phyloP scores from a whole-genome alignment of 2,888 invertebrate genomes.

The Aporophyla lueneburgensis region DNA sequence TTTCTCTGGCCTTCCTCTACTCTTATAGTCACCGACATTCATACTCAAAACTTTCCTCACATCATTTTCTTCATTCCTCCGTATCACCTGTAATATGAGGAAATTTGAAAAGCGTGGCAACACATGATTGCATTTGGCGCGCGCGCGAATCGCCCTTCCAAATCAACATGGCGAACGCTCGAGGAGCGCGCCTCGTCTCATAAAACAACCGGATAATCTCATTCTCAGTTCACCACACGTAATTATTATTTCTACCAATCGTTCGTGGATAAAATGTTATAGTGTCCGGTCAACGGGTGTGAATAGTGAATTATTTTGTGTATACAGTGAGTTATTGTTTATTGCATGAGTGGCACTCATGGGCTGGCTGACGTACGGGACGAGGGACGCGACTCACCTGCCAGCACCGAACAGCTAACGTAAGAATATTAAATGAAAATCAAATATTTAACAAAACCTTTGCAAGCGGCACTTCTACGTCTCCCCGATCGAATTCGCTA shows the following conservation, averaged over 20 bases:
- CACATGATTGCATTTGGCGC: slow-evolving; percentile 82
- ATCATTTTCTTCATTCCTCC: too few relatives aligned
- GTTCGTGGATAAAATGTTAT: slow-evolving; percentile 83
- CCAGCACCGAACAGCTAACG: slow-evolving; percentile 89
- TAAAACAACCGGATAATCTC: slow-evolving; percentile 76
- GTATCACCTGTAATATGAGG: slow-evolving; percentile 8
- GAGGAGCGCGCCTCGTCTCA: slow-evolving; percentile 83
- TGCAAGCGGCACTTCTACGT: neutral
- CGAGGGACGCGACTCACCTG: slow-evolving; percentile 87
- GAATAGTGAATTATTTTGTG: slow-evolving; percentile 76
- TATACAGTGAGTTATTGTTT: slow-evolving; percentile 81
- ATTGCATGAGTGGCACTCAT: slow-evolving; percentile 89
- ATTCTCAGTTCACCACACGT: slow-evolving; percentile 68
- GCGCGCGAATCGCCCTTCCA: slow-evolving; percentile 86
- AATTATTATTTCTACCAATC: slow-evolving; percentile 55
- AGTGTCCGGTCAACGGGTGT: slow-evolving; percentile 75
- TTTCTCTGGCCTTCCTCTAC: too few relatives aligned
- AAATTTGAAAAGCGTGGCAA: slow-evolving; percentile 67
- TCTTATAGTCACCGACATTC: too few relatives aligned
- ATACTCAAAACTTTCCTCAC: too few relatives aligned
- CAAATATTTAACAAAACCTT: slow-evolving; percentile 38
- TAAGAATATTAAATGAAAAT: slow-evolving; percentile 74
- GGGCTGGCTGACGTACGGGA: slow-evolving; percentile 82
- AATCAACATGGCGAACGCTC: slow-evolving; percentile 87
- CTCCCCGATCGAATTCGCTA: slow-evolving; percentile 15